phyloP scores from a whole-genome alignment of 2,888 invertebrate genomes.

The Leucophenga montana region DNA sequence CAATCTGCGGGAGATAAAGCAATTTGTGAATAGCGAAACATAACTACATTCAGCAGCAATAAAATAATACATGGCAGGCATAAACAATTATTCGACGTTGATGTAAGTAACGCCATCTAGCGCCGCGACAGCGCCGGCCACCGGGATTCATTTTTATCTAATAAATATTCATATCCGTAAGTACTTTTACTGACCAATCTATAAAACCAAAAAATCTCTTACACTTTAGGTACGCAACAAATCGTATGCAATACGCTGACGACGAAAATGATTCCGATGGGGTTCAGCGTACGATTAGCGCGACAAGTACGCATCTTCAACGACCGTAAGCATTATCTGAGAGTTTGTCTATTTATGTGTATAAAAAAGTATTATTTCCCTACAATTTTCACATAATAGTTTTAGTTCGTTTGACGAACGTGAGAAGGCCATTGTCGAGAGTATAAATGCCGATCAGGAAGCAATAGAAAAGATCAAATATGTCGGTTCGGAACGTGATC shows the following conservation, averaged over 20 bases:
- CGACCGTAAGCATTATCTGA: conserved; percentile 27
- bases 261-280: conserved; percentile 38
- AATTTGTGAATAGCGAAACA: too few relatives aligned
- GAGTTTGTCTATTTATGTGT: not conserved
- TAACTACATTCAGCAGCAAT: too few relatives aligned
- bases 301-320: conserved; percentile 23
- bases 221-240: conserved; percentile 58
- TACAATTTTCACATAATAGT: conserved; percentile 29
- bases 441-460: conserved; percentile 56
- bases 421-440: conserved; percentile 58
- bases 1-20: too few relatives aligned
- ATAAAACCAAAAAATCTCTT: too few relatives aligned
- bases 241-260: conserved; percentile 47
- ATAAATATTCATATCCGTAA: too few relatives aligned
- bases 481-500: conserved; percentile 67
- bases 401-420: conserved; percentile 56
- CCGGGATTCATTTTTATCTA: too few relatives aligned
- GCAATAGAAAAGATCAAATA: conserved; percentile 61
- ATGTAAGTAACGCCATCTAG: conserved; percentile 57
- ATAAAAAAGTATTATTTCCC: not conserved
- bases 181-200: too few relatives aligned
- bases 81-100: conserved; percentile 70
- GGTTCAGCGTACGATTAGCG: conserved; percentile 36
- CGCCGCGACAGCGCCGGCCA: too few relatives aligned
- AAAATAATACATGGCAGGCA: conserved; percentile 64